Evolutionary conservation across 2,797 vertebrate species (phyloP), one percentile per base, ranked within the genome.

Genomic region (Alfaro cultratus): DNA sequence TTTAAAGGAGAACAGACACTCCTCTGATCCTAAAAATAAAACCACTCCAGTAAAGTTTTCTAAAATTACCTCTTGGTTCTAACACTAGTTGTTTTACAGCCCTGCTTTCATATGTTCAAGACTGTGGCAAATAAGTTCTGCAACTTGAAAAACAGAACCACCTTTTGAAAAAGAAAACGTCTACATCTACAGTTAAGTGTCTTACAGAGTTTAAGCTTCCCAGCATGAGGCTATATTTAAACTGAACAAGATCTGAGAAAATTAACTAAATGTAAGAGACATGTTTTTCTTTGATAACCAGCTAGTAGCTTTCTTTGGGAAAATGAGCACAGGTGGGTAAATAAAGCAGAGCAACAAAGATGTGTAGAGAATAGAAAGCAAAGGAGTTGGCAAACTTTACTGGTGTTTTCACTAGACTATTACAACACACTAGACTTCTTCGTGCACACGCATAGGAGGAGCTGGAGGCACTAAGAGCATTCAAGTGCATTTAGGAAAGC

Each of bases 401-500:
- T 55, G 77, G 80, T 15, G 34, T 77, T 83, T 60, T 88, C 83
- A 83, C 39, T 21, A 23, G 79, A 85, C 91, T 79, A 75, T 83
- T 84, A 82, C 82, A 80, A 86, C 85, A 87, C 89, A 74, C 80
- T 78, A 80, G 80, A 86, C 78, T 85, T 84, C 85, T 92, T 76
- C n/a, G 60, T 60, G 78, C 78, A 84, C 87, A 85, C 87, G 86
- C 87, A 75, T 77, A 86, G 51, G 86, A 92, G 89, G 86, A 94
- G 92, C 78, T 77, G 62, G 74, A 91, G 85, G 89, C 93, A 91
- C 90, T 92, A 92, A 95, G 93, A 92, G 91, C 92, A 93, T 93
- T 91, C 85, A 83, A 93, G 88, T 88, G 86, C 91, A 92, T 94
- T 95, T 94, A 94, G 87, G 92, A 89, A 94, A 90, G 90, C 92